Base-by-base conservation (phyloP, 1,140 invertebrate genomes). In the Steinernema khuongi region DNA sequence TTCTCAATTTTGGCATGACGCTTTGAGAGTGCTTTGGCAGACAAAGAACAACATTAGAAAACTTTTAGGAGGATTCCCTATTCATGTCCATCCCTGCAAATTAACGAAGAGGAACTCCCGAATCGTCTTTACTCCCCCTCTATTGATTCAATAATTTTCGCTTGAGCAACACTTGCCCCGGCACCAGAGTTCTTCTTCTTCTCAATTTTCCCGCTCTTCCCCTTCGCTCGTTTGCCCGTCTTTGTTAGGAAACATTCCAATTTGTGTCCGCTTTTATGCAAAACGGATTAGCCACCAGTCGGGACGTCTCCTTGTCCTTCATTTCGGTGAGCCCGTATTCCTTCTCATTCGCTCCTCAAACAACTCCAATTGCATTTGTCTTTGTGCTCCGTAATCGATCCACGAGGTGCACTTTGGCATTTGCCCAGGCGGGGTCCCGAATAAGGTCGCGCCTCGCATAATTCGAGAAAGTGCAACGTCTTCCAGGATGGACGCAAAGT, bases 101-200 rank as follows among this genome's bases (percentile, higher is more conserved):
- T 60, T 60, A 60, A 22, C 50, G 4, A 14, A 14, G 4, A 7
- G 19, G 26, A 60, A 14, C 7, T 60, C 26, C 11, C 19, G 50
- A 60, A 60, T 60, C 50, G 11, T 60, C 50, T n/a, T 41, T n/a
- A 41, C 19, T 60, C 19, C 4, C 50, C 50, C 14, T 26, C 50
- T 60, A 60, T 60, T 60, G 50, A 60, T 60, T 60, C 50, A 22
- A 60, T 60, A 60, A 60, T 60, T 60, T n/a, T n/a, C 36, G 7
- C n/a, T 41, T n/a, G 36, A 41, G 36, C 36, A 41, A 41, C 36
- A 41, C 36, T 11, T n/a, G 7, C 7, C 36, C 19, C 14, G 4
- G 50, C 26, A 2, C 19, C 26, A 4, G 14, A 4, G 11, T 22
- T 26, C 50, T 60, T 26, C 50, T 22, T 7, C 50, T 60, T 7